A percentile compares a stretch with the other conserved stretches of the same genome.
phyloP scores from a whole-genome alignment of 2,797 vertebrate species.

The Enteromius argenteus region DNA sequence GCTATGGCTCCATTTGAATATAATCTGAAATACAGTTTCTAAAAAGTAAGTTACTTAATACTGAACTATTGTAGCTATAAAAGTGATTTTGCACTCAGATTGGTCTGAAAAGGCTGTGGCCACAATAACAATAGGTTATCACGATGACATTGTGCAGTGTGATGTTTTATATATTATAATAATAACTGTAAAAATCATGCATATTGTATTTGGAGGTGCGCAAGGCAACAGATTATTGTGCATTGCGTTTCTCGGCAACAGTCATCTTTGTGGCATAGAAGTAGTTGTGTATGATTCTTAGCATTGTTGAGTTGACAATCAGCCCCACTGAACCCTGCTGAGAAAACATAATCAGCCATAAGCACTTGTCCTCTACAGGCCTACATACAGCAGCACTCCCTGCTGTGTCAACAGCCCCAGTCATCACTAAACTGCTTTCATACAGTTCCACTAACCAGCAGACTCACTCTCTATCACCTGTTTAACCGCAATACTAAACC shows the following conservation, averaged over 20 bases:
- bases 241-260: constrained; percentile 35
- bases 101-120: too few species aligned
- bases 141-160: neutral
- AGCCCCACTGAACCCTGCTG: constrained; percentile 16
- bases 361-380: constrained; percentile 12
- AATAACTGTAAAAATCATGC: neutral
- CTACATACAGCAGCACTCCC: neutral
- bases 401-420: neutral
- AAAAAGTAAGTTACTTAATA: neutral
- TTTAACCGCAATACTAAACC: neutral
- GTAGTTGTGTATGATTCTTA: constrained; percentile 23
- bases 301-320: constrained; percentile 30
- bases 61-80: neutral
- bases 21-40: neutral
- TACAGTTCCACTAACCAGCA: neutral
- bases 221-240: constrained; percentile 27
- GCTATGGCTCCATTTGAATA: neutral
- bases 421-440: constrained; percentile 4
- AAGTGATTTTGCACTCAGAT: neutral
- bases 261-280: neutral
- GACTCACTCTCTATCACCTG: neutral
- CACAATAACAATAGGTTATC: neutral
- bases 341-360: constrained; percentile 21
- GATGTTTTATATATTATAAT: neutral
- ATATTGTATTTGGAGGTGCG: neutral